These are phyloP conservation scores for Palythoa grandis DNA, from an alignment of 92 coral and sea anemone genomes.

Conservation along the genomic window DNA sequence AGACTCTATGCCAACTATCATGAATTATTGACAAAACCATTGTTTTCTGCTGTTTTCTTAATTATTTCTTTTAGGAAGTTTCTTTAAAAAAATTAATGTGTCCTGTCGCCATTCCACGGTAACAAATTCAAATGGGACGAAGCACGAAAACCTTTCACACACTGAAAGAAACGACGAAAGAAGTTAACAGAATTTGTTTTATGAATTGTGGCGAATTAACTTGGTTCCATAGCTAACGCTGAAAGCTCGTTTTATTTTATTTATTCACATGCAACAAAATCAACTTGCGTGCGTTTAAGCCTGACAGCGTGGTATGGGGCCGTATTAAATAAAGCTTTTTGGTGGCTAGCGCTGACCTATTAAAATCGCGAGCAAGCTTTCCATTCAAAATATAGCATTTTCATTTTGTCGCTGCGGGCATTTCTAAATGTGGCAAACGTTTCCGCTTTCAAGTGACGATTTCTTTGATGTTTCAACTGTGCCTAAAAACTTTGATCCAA, in stretches of 20 bases:
- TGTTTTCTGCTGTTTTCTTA: conserved; percentile 37
- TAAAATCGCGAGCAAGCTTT: conserved; percentile 7
- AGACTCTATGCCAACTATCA: conserved; percentile 2
- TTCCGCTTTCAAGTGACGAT: background rate
- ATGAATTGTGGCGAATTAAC: background rate
- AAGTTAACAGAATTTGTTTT: background rate
- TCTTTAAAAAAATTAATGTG: conserved; percentile 16
- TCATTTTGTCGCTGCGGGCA: conserved; percentile 16
- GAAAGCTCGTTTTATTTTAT: background rate
- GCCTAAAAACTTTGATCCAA: background rate
- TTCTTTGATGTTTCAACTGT: background rate
- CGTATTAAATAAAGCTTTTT: conserved; percentile 27
- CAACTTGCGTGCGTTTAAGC: conserved; percentile 9
- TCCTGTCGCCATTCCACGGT: background rate
- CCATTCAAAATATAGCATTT: conserved; percentile 20
- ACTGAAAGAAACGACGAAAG: background rate
- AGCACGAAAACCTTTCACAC: background rate
- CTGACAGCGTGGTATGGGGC: conserved; percentile 43
- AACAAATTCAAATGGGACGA: background rate
- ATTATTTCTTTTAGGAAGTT: conserved; percentile 23
- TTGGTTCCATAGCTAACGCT: background rate
- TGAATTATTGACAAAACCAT: conserved; percentile 40
- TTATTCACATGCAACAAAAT: conserved; percentile 41
- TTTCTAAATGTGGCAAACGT: background rate
- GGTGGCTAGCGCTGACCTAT: conserved; percentile 25